Evolutionary conservation across 2,888 invertebrate genomes (phyloP).

Genomic region (Pseudococcus viburni): DNA sequence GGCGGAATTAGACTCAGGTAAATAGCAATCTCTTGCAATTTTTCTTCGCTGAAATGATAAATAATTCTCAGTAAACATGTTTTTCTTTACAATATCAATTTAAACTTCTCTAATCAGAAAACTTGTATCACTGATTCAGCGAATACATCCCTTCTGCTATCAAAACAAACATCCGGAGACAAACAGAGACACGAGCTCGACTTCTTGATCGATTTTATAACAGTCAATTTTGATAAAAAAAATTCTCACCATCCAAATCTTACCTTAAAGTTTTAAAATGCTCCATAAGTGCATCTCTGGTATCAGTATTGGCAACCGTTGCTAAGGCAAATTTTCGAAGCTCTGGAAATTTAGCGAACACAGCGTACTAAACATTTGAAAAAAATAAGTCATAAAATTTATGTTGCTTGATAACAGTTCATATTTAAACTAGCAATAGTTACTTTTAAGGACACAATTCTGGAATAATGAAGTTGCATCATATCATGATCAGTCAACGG

Average conservation of each 20-base stretch:
- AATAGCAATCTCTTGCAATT: conserved; percentile 87
- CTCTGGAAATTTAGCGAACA: conserved; percentile 92
- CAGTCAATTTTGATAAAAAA: not conserved
- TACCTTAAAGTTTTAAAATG: conserved; percentile 86
- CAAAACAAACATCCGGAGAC: too few relatives aligned
- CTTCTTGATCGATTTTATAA: not conserved
- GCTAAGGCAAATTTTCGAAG: conserved; percentile 89
- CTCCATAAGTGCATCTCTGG: conserved; percentile 84
- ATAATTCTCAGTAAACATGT: not conserved
- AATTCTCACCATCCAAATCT: not conserved
- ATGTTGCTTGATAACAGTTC: not conserved
- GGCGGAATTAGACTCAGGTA: conserved; percentile 89
- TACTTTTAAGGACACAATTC: conserved; percentile 91
- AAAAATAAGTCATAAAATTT: conserved; percentile 8
- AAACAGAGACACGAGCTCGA: too few relatives aligned
- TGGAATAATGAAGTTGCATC: conserved; percentile 92
- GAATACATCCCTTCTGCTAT: too few relatives aligned
- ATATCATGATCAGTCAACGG: conserved; percentile 94
- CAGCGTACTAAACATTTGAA: conserved; percentile 81
- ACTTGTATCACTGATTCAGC: too few relatives aligned
- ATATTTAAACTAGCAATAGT: conserved; percentile 61
- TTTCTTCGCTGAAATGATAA: conserved; percentile 77
- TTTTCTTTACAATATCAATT: not conserved
- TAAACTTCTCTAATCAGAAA: too few relatives aligned
- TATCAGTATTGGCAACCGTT: conserved; percentile 96